Conservation (phyloP, 2,113 vertebrate species). For the Lepus timidus region DNA sequence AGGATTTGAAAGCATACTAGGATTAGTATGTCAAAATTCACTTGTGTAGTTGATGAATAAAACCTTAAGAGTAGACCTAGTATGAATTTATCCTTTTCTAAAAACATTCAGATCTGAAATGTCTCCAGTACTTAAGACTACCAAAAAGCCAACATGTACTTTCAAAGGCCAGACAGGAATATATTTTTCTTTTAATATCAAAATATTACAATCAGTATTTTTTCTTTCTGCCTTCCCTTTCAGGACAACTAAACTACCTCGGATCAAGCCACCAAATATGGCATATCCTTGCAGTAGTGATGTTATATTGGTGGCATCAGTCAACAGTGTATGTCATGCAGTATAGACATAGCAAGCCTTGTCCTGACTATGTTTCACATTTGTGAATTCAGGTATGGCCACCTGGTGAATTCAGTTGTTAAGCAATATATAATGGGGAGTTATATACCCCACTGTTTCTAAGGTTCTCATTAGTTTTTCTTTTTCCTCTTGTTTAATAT, state of each 20-base stretch:
- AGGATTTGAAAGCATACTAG: slow-evolving; percentile 14
- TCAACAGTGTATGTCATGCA: slow-evolving; percentile 94
- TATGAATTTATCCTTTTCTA: neutral
- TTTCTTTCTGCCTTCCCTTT: neutral
- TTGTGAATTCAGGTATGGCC: slow-evolving; percentile 84
- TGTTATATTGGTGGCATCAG: slow-evolving; percentile 99
- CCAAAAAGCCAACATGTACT: neutral
- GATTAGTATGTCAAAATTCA: slow-evolving; percentile 37
- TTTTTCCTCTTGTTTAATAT: slow-evolving; percentile 45
- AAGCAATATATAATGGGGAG: neutral
- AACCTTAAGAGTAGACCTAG: slow-evolving; percentile 46
- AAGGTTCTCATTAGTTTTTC: neutral
- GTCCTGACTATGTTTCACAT: slow-evolving; percentile 85
- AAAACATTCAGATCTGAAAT: neutral
- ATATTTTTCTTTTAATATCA: neutral
- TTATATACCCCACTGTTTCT: slow-evolving; percentile 31
- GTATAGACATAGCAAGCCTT: slow-evolving; percentile 94
- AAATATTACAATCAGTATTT: neutral
- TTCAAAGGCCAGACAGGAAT: neutral
- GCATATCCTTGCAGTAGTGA: slow-evolving; percentile 96
- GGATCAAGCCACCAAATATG: slow-evolving; percentile 98
- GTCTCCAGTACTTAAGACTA: neutral
- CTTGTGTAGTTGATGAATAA: neutral
- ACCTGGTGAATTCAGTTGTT: neutral
- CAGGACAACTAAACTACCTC: slow-evolving; percentile 98